Conservation (phyloP, 2,113 vertebrate genomes). For the Paracanthobrama guichenoti region DNA sequence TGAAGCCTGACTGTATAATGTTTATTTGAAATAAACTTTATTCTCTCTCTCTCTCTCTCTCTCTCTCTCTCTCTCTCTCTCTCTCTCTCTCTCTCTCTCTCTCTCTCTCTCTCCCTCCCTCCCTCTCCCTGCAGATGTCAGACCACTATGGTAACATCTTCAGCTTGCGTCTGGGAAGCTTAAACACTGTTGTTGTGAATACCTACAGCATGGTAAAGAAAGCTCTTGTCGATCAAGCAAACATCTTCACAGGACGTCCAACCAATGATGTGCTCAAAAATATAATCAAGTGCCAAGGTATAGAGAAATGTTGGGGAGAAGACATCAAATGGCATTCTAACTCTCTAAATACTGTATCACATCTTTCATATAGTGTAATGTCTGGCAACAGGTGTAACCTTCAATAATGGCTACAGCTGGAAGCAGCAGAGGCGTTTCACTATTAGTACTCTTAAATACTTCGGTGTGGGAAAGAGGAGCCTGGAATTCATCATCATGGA, state of each 20-base stretch:
- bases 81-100: no score
- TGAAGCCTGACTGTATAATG: not conserved
- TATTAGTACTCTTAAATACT: slow-evolving; percentile 68
- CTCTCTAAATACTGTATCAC: not conserved
- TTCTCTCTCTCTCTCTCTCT: no score
- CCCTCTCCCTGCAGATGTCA: slow-evolving; percentile 58
- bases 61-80: no score
- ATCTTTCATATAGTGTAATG: slow-evolving; percentile 2
- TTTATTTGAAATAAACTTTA: no score
- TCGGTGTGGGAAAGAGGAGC: slow-evolving; percentile 70
- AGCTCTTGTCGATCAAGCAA: slow-evolving; percentile 65
- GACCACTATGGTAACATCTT: slow-evolving; percentile 69
- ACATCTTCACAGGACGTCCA: slow-evolving; percentile 63
- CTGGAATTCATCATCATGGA: slow-evolving; percentile 74
- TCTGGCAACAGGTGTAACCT: slow-evolving; percentile 53
- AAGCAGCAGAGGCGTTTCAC: slow-evolving; percentile 69
- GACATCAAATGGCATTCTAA: not conserved
- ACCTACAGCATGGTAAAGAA: slow-evolving; percentile 70
- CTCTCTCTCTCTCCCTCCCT: no score
- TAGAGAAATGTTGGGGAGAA: not conserved
- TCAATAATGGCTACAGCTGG: slow-evolving; percentile 59
- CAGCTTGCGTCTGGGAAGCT: rapidly evolving
- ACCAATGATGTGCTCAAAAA: rapidly evolving
- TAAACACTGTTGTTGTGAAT: not conserved
- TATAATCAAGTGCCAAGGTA: slow-evolving; percentile 60